A percentile compares a stretch with the other conserved stretches of the same genome.
These are phyloP conservation scores for Lumbricus terrestris DNA, from an alignment of 2,888 invertebrate species.

Conservation along the genomic window DNA sequence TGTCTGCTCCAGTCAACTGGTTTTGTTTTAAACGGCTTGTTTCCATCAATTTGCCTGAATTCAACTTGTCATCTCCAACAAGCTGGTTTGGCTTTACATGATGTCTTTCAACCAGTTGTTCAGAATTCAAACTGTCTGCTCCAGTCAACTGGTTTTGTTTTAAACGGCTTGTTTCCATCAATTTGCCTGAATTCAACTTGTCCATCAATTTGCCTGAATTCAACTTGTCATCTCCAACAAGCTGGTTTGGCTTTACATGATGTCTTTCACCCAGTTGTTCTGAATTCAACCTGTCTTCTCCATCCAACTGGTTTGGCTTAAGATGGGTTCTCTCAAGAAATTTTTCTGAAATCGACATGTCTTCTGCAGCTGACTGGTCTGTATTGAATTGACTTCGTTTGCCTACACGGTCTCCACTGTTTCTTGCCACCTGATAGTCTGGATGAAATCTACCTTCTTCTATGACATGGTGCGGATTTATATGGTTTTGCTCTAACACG, in stretches of 20 bases:
- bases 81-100: not conserved
- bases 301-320: too few species aligned
- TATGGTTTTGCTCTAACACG: not conserved
- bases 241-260: not conserved
- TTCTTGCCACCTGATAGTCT: not conserved
- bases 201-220: not conserved
- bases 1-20: not conserved
- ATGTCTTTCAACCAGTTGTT: not conserved
- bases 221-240: not conserved
- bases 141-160: not conserved
- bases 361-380: not conserved
- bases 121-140: not conserved
- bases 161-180: not conserved
- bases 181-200: not conserved
- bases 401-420: not conserved
- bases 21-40: not conserved
- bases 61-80: too few species aligned
- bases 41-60: not conserved
- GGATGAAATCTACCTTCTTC: not conserved
- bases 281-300: too few species aligned
- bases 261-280: too few species aligned
- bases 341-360: not conserved
- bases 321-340: not conserved
- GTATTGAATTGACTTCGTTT: not conserved
- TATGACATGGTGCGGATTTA: not conserved